Evolutionary conservation across 1,140 invertebrate genomes (phyloP), one percentile per base, ranked within the genome.

Genomic region (Trinorchestia longiramus): DNA sequence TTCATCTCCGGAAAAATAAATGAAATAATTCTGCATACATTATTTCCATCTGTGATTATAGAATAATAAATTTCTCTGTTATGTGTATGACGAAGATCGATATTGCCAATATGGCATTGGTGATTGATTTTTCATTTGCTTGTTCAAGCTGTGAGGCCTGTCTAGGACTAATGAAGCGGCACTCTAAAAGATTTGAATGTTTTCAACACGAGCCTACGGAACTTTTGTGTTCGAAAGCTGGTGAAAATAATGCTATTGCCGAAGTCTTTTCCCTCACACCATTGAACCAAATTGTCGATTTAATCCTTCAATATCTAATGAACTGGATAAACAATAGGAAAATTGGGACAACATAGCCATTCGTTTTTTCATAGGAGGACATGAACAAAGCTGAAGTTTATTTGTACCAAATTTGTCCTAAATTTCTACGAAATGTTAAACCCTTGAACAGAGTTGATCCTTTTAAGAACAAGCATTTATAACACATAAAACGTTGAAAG

Each of bases 171-270:
- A 94, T 94, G 92, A 94, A 45, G 92, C 44, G 44, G 92, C 40
- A n/a, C 6, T 3, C 43, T 11, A 47, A 94, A 43, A 94, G 43
- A 94, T 94, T 94, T 94, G 43, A 94, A 45, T 45, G 44, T 43
- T 45, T 47, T 94, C 23, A 40, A 44, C 43, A 40, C 44, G 92
- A 19, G 43, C 92, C 44, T 45, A 94, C 43, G 0, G 43, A 43
- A 40, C 43, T 47, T 94, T 94, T 94, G 92, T 94, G 15, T 45
- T 94, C 3, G 43, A 28, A 90, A 94, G 44, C 92, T 94, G 44
- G 92, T 47, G 92, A 45, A 45, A 94, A 45, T 94, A 94, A 94
- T 94, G 92, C 88, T 43, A 90, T 90, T 90, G 88, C 88, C 88
- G 3, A 90, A 41, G 88, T 15, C 88, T 90, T 19, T 43, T 90